Conservation (phyloP, 2,113 vertebrate genomes). For the Edolisoma coerulescens region DNA sequence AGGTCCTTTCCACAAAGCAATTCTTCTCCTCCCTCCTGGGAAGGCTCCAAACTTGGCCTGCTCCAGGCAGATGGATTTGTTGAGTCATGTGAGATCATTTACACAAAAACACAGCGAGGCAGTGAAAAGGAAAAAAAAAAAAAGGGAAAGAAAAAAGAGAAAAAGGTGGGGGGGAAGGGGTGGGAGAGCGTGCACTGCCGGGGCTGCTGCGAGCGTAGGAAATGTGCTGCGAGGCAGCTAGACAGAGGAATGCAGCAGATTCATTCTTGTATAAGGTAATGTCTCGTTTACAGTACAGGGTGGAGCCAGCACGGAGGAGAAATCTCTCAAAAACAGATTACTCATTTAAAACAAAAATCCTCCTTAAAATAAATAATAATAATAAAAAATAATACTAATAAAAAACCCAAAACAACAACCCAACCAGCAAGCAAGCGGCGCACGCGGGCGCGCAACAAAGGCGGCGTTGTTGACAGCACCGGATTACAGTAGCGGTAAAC, state of each 20-base stretch:
- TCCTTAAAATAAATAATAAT: conserved; percentile 26
- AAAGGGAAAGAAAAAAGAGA: background rate
- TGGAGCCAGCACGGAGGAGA: conserved; percentile 75
- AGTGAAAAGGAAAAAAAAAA: conserved; percentile 60
- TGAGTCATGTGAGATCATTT: conserved; percentile 98
- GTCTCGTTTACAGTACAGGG: conserved; percentile 84
- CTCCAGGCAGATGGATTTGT: conserved; percentile 87
- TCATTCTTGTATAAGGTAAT: conserved; percentile 95
- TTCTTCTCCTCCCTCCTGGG: conserved; percentile 85
- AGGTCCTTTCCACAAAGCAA: conserved; percentile 85
- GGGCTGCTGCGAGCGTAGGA: conserved; percentile 67
- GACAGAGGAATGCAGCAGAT: conserved; percentile 80
- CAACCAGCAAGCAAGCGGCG: background rate
- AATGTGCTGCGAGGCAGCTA: conserved; percentile 78
- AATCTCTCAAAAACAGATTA: conserved; percentile 81
- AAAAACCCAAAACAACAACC: background rate
- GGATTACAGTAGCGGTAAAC: conserved; percentile 68
- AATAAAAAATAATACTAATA: background rate
- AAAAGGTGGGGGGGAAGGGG: conserved; percentile 32
- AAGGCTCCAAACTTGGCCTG: conserved; percentile 81
- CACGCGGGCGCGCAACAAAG: conserved; percentile 24
- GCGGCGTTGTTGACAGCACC: conserved; percentile 62
- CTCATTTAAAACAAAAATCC: conserved; percentile 65
- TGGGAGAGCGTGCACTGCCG: conserved; percentile 34
- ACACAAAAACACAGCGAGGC: conserved; percentile 84